Evolutionary conservation across 2,888 invertebrate species (phyloP), one percentile per base, ranked within the genome.

Genomic region (Theretra japonica): DNA sequence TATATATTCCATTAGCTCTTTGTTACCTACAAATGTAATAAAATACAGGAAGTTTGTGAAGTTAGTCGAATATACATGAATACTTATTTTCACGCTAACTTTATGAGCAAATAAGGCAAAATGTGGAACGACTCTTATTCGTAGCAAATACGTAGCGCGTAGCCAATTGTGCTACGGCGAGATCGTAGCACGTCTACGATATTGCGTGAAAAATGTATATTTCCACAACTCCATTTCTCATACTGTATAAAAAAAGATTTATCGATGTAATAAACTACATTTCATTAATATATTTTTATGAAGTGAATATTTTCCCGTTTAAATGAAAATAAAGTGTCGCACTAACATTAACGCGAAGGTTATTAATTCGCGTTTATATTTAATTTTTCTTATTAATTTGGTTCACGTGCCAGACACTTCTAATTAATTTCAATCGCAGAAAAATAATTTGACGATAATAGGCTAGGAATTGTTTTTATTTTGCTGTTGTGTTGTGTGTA

Each of bases 131-230:
- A 17, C 23, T 17, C 17, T 65, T 65, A 65, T 65, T 65, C 48
- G 65, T 65, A 65, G 65, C 23, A 65, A 65, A 65, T 65, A 65
- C 65, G 65, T 65, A 65, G 65, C 41, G 65, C 65, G 65, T 65
- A 65, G 65, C 65, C 65, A 65, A 48, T 65, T 65, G 65, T 65
- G 65, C 65, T 65, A 65, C 65, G 48, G 41, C 23, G 23, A 48
- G 48, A 41, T 65, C 48, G 65, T 65, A 65, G 65, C 65, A 65
- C 65, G 65, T 65, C 65, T 65, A 48, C 65, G 65, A 23, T 23
- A 65, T 48, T 65, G 48, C 65, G 48, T 65, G 65, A 48, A 65
- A 65, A 65, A 65, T 48, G 41, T 62, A 62, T 65, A 65, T 65
- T 65, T 65, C n/a, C 48, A 48, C 1, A 23, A 48, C 48, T 41